These are phyloP conservation scores for Dryoscopus gambensis DNA, from an alignment of 2,113 vertebrate species.

Conservation along the genomic window DNA sequence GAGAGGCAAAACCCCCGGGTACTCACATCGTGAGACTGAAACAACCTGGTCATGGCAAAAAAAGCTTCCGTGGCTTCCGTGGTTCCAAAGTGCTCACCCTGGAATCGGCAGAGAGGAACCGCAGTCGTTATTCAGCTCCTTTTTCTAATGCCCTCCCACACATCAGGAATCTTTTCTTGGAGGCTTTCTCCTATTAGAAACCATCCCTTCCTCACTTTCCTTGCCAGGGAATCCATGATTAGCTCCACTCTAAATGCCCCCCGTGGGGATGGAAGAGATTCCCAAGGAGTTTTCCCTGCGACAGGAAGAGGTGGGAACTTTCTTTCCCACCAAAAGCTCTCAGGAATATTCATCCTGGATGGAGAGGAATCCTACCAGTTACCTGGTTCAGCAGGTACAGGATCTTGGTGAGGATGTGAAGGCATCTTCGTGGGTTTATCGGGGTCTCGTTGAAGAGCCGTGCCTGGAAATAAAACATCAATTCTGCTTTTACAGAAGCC, in stretches of 20 bases:
- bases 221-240: neutral
- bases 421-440: slow-evolving; percentile 94
- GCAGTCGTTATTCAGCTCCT: accelerated
- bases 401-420: slow-evolving; percentile 98
- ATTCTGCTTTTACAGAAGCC: accelerated
- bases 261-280: accelerated
- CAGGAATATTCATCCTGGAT: neutral
- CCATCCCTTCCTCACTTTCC: neutral
- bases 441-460: slow-evolving; percentile 97
- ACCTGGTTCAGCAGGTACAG: slow-evolving; percentile 98
- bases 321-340: neutral
- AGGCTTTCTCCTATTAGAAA: neutral
- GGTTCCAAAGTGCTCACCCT: slow-evolving; percentile 98
- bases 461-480: slow-evolving; percentile 72
- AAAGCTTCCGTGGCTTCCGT: slow-evolving; percentile 96
- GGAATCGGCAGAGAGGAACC: neutral
- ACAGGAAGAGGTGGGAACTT: neutral
- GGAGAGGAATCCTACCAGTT: neutral
- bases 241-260: neutral
- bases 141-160: neutral
- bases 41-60: slow-evolving; percentile 97
- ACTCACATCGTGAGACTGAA: slow-evolving; percentile 96
- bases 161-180: accelerated
- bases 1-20: neutral
- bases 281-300: neutral